Conservation (phyloP, 2,888 invertebrate genomes). For the Lepidochitona cinerea region DNA sequence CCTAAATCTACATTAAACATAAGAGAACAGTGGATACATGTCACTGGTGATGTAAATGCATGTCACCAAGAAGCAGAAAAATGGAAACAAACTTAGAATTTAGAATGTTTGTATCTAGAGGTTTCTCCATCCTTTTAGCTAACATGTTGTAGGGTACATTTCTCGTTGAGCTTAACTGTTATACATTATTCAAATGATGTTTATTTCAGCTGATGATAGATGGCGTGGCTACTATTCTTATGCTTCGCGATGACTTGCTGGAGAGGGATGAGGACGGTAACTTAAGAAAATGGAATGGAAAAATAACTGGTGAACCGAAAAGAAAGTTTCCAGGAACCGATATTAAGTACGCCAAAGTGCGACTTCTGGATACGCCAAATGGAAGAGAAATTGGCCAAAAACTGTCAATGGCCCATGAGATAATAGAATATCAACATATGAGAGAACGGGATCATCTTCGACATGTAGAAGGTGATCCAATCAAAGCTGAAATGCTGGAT, state of each 20-base stretch:
- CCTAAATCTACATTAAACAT: too few species aligned
- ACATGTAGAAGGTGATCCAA: not conserved
- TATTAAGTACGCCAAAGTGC: conserved; percentile 39
- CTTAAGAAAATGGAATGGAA: conserved; percentile 24
- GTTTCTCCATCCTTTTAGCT: too few species aligned
- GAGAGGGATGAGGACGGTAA: conserved; percentile 40
- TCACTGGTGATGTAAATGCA: too few species aligned
- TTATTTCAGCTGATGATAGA: conserved; percentile 56
- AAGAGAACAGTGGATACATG: too few species aligned
- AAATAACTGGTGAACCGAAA: conserved; percentile 21
- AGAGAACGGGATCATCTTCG: not conserved
- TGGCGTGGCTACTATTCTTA: conserved; percentile 48
- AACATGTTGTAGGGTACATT: too few species aligned
- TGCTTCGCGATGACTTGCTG: conserved; percentile 45
- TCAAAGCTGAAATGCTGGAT: conserved; percentile 32
- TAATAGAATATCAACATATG: not conserved
- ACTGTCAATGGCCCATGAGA: conserved; percentile 6
- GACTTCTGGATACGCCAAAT: conserved; percentile 41
- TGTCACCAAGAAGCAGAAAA: too few species aligned
- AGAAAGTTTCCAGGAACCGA: conserved; percentile 33
- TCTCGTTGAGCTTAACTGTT: too few species aligned
- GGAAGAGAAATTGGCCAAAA: conserved; percentile 29
- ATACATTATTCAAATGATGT: too few species aligned
- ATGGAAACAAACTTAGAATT: too few species aligned
- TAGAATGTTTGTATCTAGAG: too few species aligned